Conservation (phyloP, 2,888 invertebrate species). For the Mallateleia sp. region DNA sequence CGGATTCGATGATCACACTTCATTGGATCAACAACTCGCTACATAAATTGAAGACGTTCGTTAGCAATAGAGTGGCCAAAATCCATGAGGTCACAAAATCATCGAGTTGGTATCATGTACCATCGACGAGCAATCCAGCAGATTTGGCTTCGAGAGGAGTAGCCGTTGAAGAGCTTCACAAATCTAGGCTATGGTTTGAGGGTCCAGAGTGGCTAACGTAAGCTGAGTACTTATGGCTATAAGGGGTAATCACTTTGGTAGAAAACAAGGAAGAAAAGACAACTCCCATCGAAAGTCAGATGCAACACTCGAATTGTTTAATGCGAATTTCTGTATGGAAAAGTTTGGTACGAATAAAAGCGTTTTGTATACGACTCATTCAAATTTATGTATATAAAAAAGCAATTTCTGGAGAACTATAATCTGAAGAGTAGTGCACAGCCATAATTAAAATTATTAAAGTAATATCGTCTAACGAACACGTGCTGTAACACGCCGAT, state of each 20-base stretch:
- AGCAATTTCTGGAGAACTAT: background rate
- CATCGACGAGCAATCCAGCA: background rate
- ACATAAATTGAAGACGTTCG: slow-evolving; percentile 38
- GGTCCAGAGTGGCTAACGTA: slow-evolving; percentile 13
- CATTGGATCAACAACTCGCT: slow-evolving; percentile 52
- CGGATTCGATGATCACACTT: slow-evolving; percentile 45
- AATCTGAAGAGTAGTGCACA: background rate
- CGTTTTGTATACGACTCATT: background rate
- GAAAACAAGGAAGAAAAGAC: background rate
- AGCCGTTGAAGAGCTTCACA: background rate
- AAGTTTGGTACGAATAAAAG: background rate
- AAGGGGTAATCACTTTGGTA: background rate
- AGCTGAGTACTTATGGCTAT: background rate
- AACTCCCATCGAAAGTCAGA: background rate
- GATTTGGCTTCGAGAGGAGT: background rate
- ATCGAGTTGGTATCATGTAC: background rate
- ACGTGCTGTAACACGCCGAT: slow-evolving; percentile 50
- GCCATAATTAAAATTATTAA: background rate
- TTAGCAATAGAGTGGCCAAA: slow-evolving; percentile 51
- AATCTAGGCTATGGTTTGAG: background rate
- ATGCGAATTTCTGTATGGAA: background rate
- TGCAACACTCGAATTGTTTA: too few species aligned
- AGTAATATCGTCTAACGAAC: slow-evolving; percentile 60
- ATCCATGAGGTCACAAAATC: slow-evolving; percentile 21
- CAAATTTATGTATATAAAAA: slow-evolving; percentile 1